Evolutionary conservation across 2,888 invertebrate genomes (phyloP).

Genomic region (Drosophila subquinaria): DNA sequence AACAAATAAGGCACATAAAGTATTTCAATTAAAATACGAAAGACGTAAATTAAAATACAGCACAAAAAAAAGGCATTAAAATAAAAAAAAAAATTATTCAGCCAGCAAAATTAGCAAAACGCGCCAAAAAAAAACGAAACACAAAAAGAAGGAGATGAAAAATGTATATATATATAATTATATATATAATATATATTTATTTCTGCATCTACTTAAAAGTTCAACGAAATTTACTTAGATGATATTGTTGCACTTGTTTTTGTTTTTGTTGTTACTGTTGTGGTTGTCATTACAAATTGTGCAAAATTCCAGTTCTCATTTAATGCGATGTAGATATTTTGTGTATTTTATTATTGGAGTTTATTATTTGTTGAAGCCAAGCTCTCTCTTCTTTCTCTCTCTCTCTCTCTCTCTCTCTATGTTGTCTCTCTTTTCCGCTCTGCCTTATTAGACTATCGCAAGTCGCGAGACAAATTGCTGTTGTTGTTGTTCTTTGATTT

Average conservation of each 20-base stretch:
- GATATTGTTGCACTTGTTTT: neutral
- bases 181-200: conserved; percentile 5
- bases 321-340: neutral
- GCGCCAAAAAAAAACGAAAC: conserved; percentile 34
- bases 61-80: conserved; percentile 8
- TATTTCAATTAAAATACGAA: conserved; percentile 70
- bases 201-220: conserved; percentile 5
- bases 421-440: neutral
- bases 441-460: neutral
- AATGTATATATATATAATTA: neutral
- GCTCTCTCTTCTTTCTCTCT: neutral
- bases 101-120: conserved; percentile 51
- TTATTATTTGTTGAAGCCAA: conserved; percentile 12
- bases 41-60: conserved; percentile 51
- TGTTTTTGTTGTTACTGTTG: neutral
- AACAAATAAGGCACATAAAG: conserved; percentile 47
- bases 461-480: conserved; percentile 12
- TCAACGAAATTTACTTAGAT: conserved; percentile 26
- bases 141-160: neutral
- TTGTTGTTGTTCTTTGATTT: conserved; percentile 35
- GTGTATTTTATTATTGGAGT: neutral
- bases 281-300: conserved; percentile 5
- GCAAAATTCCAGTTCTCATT: conserved; percentile 6
- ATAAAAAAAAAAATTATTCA: conserved; percentile 7
- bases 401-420: neutral